These are phyloP conservation scores for Temnothorax nylanderi DNA, from an alignment of 1,140 invertebrate genomes.

Conservation along the genomic window DNA sequence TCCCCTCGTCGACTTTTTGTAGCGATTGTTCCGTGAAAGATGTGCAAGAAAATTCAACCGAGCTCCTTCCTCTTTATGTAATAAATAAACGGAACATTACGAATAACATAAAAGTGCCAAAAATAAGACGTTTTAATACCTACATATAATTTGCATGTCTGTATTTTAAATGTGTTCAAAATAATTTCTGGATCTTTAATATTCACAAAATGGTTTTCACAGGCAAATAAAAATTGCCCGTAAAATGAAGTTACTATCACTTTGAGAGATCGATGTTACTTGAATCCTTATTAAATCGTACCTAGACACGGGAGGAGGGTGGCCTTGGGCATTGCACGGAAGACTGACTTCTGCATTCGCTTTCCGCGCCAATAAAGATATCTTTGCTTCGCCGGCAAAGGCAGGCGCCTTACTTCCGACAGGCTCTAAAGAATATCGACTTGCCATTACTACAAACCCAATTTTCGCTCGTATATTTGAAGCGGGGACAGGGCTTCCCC, in stretches of 20 bases:
- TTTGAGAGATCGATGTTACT: slow-evolving; percentile 16
- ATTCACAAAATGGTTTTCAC: background rate
- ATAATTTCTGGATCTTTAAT: background rate
- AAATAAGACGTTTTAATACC: background rate
- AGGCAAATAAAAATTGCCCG: background rate
- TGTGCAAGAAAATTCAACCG: background rate
- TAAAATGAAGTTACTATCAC: background rate
- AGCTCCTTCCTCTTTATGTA: background rate
- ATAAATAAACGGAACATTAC: slow-evolving; percentile 5
- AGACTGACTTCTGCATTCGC: slow-evolving; percentile 86
- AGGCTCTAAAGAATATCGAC: slow-evolving; percentile 81
- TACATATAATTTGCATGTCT: background rate
- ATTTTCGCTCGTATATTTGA: slow-evolving; percentile 26
- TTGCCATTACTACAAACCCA: slow-evolving; percentile 83
- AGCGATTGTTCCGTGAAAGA: background rate
- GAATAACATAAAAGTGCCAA: background rate
- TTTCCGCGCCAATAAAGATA: slow-evolving; percentile 78
- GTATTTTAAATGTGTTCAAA: slow-evolving; percentile 1
- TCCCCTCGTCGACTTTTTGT: slow-evolving; percentile 43
- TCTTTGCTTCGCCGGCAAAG: slow-evolving; percentile 79
- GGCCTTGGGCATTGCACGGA: slow-evolving; percentile 90
- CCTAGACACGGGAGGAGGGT: slow-evolving; percentile 90
- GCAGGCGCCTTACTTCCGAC: slow-evolving; percentile 81
- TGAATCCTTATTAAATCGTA: slow-evolving; percentile 79
- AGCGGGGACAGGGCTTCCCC: slow-evolving; percentile 44